Evolutionary conservation across 2,113 vertebrate species (phyloP).

Genomic region (Gymnorhina tibicen): DNA sequence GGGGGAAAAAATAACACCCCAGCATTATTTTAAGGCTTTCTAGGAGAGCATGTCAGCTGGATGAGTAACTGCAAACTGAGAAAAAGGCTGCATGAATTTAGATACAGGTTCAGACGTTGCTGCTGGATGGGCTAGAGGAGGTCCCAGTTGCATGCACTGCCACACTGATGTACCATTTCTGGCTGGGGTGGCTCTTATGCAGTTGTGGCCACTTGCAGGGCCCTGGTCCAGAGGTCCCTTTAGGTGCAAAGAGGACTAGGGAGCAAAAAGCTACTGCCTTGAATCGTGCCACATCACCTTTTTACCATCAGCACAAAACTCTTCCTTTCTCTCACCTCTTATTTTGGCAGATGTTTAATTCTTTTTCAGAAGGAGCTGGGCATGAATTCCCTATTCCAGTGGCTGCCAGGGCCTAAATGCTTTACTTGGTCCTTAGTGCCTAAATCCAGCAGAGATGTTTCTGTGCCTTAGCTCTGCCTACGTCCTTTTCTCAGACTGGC

Average conservation of each 20-base stretch:
- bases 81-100: background rate
- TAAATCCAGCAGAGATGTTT: background rate
- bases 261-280: background rate
- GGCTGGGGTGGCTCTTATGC: background rate
- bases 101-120: background rate
- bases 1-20: background rate
- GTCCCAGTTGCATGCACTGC: background rate
- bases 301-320: background rate
- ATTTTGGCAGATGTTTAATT: background rate
- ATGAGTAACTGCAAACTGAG: background rate
- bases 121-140: background rate
- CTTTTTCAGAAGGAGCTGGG: background rate
- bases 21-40: background rate
- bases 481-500: background rate
- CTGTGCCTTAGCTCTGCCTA: background rate
- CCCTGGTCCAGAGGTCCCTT: background rate
- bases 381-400: background rate
- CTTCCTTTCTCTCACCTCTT: background rate
- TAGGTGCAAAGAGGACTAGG: background rate
- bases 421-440: background rate
- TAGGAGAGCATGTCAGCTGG: background rate
- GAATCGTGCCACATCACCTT: background rate
- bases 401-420: background rate
- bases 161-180: accelerated
- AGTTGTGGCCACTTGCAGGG: background rate